Base-by-base conservation (phyloP, 2,888 invertebrate genomes). In the Sphaeridia pumilis region DNA sequence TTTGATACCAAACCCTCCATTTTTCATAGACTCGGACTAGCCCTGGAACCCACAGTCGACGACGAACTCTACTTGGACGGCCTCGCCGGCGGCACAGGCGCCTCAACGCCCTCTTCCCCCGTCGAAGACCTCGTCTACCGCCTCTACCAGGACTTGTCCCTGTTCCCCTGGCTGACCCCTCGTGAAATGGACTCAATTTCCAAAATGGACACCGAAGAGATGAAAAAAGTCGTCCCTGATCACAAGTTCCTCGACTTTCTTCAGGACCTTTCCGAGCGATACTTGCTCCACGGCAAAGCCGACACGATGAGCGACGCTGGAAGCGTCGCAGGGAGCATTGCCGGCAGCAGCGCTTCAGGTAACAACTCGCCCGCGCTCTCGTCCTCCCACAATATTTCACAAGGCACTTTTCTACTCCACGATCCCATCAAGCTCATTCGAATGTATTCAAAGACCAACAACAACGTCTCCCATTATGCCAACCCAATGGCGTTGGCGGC, bases 181-280 rank as follows among this genome's bases (percentile, higher is more conserved):
- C 82, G 83, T 58, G 88, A 88, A 68, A 73, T 88, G 69, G 88
- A 89, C 68, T 75, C 87, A 22, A 74, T 88, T 41, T 85, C 87
- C 56, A 87, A 88, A 68, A 88, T 88, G 87, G 87, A 88, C 72
- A 87, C 87, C 5, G 87, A 88, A 61, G 86, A 85, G 59, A 75
- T 88, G 66, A 83, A 83, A 54, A 87, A 88, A 68, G 83, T 88
- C 67, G 81, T 84, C 27, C 79, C 80, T 25, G 64, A 64, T 35
- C 57, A 55, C 21, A 59, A 61, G 48, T 64, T 64, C 45, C 53
- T 64, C 45, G 64, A 62, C 41, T 64, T 64, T 51, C 58, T 64
- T 35, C 62, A 62, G 43, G 60, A 62, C 49, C 53, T 64, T 25
- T 57, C 58, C 41, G 61, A 64, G 47, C 54, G 62, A 22, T 64